Evolutionary conservation across 2,888 invertebrate genomes (phyloP), one percentile per base, ranked within the genome.

Genomic region (Junonia oenone): DNA sequence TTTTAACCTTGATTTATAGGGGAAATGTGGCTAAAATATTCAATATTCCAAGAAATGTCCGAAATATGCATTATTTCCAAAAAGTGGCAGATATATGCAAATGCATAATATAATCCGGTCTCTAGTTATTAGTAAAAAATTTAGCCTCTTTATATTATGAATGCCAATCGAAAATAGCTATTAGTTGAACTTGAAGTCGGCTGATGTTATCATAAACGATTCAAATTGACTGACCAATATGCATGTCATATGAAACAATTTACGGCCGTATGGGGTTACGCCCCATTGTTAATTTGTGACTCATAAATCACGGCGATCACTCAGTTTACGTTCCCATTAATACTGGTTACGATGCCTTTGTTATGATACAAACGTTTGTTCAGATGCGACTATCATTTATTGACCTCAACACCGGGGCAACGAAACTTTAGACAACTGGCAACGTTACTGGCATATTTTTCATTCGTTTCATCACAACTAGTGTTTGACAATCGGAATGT

Each of bases 251-350:
- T 80, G 75, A 78, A 81, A 78, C 76, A 82, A 83, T 85, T 83
- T 79, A 83, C 77, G 72, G 64, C 68, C 63, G 68, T 70, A 69
- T 73, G 68, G 71, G 69, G 63, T 73, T 73, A 77, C 75, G 75
- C 74, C 69, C 70, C 62, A 72, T 73, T 74, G 73, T 78, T 73
- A 75, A 73, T 81, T 80, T 77, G 76, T 61, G 65, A 55, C 53
- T 55, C 60, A 65, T 68, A 63, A 68, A 68, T 69, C 64, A 63
- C 56, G 29, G 50, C 59, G 49, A 59, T 57, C 56, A 54, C 68
- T 68, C 68, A 61, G 73, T 59, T 55, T 74, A 73, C 69, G 66
- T 67, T 35, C 19, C 63, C 60, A 66, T 65, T 71, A 67, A 69
- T 66, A 66, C 63, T 67, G 60, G 69, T 70, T 68, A 56, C 60